Percentiles rank a stretch among this genome's conserved stretches.
These are phyloP conservation scores for Drosophila murphyi DNA, from an alignment of 1,140 invertebrate species.

Conservation along the genomic window DNA sequence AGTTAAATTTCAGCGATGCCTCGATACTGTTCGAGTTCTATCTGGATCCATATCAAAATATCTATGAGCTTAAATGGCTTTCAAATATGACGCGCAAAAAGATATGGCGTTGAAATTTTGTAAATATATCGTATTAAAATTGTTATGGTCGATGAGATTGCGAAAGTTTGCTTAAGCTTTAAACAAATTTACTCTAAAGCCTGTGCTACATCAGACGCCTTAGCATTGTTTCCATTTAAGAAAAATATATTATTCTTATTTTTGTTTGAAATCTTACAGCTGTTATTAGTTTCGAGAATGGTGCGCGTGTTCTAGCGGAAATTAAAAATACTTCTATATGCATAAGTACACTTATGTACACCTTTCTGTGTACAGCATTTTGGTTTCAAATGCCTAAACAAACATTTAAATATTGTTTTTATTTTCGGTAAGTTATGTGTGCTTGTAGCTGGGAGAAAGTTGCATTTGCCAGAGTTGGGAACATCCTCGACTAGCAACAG, in stretches of 20 bases:
- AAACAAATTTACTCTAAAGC: constrained; percentile 52
- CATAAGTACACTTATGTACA: neutral
- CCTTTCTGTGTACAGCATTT: neutral
- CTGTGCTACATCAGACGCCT: constrained; percentile 56
- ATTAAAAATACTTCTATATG: constrained; percentile 17
- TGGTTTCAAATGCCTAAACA: constrained; percentile 13
- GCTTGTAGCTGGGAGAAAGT: constrained; percentile 53
- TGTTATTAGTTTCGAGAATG: constrained; percentile 30
- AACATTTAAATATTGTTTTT: constrained; percentile 6
- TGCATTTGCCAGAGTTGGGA: constrained; percentile 28
- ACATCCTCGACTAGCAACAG: constrained; percentile 11
- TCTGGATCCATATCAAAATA: constrained; percentile 11
- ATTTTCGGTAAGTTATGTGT: neutral
- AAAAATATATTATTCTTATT: constrained; percentile 28
- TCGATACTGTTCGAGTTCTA: neutral
- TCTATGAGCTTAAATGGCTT: neutral
- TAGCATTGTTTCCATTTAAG: constrained; percentile 45
- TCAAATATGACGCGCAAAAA: constrained; percentile 22
- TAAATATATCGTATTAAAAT: constrained; percentile 22
- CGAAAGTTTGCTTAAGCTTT: constrained; percentile 28
- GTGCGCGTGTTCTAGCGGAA: constrained; percentile 40
- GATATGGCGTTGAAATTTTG: constrained; percentile 3
- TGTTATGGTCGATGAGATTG: constrained; percentile 23
- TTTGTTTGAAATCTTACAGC: constrained; percentile 58
- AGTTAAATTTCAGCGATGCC: constrained; percentile 23